Conservation (phyloP, 2,888 invertebrate genomes). For the Argynnis bischoffii region DNA sequence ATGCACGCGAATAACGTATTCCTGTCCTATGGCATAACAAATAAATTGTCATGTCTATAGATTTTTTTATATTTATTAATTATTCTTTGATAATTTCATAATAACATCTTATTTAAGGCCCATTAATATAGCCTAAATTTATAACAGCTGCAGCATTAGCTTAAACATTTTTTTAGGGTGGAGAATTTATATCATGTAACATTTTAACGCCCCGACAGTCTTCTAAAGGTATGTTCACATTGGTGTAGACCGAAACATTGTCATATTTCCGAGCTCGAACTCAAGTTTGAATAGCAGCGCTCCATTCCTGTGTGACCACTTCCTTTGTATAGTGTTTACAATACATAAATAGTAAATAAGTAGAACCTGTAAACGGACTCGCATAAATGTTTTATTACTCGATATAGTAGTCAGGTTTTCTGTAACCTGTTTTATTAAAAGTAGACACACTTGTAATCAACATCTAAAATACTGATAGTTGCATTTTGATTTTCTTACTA, state of each 20-base stretch:
- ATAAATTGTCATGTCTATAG: no score
- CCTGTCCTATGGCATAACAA: background rate
- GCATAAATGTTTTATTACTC: conserved; percentile 63
- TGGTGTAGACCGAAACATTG: conserved; percentile 68
- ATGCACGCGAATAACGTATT: background rate
- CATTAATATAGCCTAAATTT: no score
- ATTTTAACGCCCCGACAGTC: conserved; percentile 55
- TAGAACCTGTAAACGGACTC: conserved; percentile 64
- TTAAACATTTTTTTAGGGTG: background rate
- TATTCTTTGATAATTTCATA: no score
- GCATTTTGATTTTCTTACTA: no score
- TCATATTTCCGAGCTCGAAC: conserved; percentile 67
- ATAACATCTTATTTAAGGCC: no score
- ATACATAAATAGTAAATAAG: conserved; percentile 69
- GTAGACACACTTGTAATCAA: background rate
- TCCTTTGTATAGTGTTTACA: conserved; percentile 67
- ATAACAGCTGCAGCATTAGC: no score
- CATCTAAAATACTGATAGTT: background rate
- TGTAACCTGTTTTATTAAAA: conserved; percentile 8
- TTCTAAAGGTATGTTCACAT: conserved; percentile 72
- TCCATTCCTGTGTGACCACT: conserved; percentile 60
- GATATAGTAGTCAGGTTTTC: conserved; percentile 33
- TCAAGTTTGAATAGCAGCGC: conserved; percentile 63
- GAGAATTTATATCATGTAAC: conserved; percentile 30
- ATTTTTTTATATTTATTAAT: no score